These are phyloP conservation scores for Chaenocephalus aceratus DNA, from an alignment of 2,113 vertebrate species.

Conservation along the genomic window DNA sequence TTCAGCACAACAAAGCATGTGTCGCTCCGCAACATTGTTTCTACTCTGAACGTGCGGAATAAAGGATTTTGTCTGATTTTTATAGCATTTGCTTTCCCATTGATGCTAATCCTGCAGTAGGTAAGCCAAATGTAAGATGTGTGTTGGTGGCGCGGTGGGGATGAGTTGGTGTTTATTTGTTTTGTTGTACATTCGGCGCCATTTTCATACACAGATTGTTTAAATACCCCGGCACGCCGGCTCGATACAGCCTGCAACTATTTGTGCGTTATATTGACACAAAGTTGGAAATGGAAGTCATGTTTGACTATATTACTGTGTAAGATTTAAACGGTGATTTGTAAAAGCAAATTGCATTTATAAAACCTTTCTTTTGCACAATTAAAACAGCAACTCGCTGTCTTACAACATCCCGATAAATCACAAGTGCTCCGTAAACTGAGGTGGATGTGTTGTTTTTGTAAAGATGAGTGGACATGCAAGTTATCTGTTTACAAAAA, in stretches of 20 bases:
- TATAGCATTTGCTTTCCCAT: conserved; percentile 29
- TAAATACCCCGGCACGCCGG: conserved; percentile 72
- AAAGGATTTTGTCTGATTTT: conserved; percentile 43
- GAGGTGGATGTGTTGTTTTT: conserved; percentile 12
- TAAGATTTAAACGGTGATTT: neutral
- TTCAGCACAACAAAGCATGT: conserved; percentile 81
- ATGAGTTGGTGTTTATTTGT: conserved; percentile 67
- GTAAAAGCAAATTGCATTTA: neutral
- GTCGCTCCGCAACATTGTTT: conserved; percentile 64
- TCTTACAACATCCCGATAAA: conserved; percentile 16
- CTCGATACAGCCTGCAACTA: conserved; percentile 3
- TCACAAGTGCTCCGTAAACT: conserved; percentile 8
- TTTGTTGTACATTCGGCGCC: conserved; percentile 81
- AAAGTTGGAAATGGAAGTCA: conserved; percentile 12
- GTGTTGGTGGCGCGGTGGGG: neutral
- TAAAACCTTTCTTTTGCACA: fast-evolving
- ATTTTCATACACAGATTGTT: conserved; percentile 79
- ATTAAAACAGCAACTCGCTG: neutral
- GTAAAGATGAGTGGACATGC: conserved; percentile 29
- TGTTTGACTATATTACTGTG: fast-evolving
- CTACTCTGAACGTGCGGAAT: conserved; percentile 61
- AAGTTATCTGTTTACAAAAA: neutral
- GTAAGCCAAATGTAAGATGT: conserved; percentile 63
- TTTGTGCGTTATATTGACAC: neutral
- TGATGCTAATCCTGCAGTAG: conserved; percentile 72